Conservation (phyloP, 2,113 vertebrate species). For the Gymnorhina tibicen region DNA sequence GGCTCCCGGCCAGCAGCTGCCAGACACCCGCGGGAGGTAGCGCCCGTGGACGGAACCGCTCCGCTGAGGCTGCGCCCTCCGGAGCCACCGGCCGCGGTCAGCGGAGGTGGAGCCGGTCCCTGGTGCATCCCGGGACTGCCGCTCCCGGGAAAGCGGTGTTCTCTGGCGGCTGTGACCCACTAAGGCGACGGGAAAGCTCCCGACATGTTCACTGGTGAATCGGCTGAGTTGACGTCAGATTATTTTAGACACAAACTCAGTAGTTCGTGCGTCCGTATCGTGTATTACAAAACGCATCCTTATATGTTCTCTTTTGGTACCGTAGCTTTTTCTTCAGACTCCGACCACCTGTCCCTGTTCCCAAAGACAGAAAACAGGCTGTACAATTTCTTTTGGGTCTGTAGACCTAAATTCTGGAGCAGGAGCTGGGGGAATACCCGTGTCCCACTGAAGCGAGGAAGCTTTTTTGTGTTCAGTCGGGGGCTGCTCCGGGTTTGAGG, state of each 20-base stretch:
- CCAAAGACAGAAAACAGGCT: too few species aligned
- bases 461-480: fast-evolving
- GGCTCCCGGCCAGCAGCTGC: background rate
- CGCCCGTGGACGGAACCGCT: background rate
- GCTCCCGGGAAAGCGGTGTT: background rate
- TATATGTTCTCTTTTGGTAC: background rate
- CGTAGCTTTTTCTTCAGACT: background rate
- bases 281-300: fast-evolving
- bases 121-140: fast-evolving
- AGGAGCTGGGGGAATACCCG: background rate
- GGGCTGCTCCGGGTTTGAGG: background rate
- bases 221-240: too few species aligned
- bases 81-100: background rate
- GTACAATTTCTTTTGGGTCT: background rate
- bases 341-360: background rate
- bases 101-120: background rate
- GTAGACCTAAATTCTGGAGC: background rate
- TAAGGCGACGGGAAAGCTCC: background rate
- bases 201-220: fast-evolving
- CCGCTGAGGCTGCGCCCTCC: background rate
- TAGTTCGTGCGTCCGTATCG: fast-evolving
- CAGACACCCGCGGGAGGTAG: fast-evolving
- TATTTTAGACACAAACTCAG: background rate
- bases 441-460: background rate
- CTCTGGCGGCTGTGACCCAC: too few species aligned